Percentiles rank a stretch among this genome's conserved stretches.
Evolutionary conservation across 1,140 invertebrate genomes (phyloP).

Genomic region (Lepidotrigona ventralis): DNA sequence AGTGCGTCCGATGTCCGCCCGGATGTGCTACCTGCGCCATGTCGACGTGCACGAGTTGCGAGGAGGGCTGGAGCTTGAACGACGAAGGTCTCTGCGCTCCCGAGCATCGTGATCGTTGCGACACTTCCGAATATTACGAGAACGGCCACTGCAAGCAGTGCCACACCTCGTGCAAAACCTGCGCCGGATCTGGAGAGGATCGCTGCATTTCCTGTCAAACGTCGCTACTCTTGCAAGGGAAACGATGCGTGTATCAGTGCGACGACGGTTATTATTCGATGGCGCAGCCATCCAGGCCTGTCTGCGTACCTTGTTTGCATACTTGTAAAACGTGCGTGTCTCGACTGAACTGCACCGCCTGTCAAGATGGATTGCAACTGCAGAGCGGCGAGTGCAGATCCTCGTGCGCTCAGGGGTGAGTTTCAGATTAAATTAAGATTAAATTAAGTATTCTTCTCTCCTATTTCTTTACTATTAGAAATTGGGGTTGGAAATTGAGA

Average conservation of each 20-base stretch:
- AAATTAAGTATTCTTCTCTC: background rate
- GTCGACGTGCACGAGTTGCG: constrained; percentile 85
- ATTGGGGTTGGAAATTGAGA: background rate
- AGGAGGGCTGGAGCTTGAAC: constrained; percentile 86
- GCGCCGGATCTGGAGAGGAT: constrained; percentile 84
- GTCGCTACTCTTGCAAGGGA: constrained; percentile 84
- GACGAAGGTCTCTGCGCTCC: constrained; percentile 86
- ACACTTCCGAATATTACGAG: constrained; percentile 85
- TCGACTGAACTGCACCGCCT: constrained; percentile 88
- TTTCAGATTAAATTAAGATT: background rate
- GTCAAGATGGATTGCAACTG: constrained; percentile 85
- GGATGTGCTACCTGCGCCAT: constrained; percentile 87
- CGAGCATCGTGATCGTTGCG: constrained; percentile 84
- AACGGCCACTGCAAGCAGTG: constrained; percentile 85
- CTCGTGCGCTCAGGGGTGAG: constrained; percentile 84
- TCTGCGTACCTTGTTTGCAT: constrained; percentile 88
- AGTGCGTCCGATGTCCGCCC: constrained; percentile 87
- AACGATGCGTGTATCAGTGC: constrained; percentile 86
- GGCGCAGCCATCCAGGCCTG: constrained; percentile 81
- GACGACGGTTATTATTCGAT: constrained; percentile 85
- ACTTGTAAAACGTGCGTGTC: constrained; percentile 89
- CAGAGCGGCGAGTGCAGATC: constrained; percentile 90
- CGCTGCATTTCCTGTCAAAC: constrained; percentile 86
- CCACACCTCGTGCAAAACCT: constrained; percentile 86
- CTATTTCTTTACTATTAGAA: too few species aligned